A percentile compares a stretch with the other conserved stretches of the same genome.
Evolutionary conservation across 2,797 vertebrate species (phyloP).

Genomic region (Bradypodion ventrale): DNA sequence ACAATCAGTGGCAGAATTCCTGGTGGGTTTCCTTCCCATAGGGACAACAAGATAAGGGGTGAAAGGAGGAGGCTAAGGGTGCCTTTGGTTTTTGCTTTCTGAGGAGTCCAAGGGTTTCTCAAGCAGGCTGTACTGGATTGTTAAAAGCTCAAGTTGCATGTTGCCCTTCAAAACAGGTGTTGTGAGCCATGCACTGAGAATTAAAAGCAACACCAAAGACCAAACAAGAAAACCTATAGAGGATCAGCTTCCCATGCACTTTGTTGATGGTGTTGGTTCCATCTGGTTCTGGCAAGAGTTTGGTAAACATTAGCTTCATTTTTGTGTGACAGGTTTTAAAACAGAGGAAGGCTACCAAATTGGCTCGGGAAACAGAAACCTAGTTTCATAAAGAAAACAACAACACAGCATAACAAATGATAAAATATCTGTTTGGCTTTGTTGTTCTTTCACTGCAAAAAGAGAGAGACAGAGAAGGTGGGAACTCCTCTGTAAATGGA

Average conservation of each 20-base stretch:
- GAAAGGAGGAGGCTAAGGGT: no score
- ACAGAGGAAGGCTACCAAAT: background rate
- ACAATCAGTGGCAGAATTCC: background rate
- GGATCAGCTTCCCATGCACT: background rate
- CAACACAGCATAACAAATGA: background rate
- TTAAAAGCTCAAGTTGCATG: background rate
- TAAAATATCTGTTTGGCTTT: background rate
- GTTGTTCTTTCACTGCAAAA: background rate
- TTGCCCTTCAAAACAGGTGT: background rate
- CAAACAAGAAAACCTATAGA: background rate
- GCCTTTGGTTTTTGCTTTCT: background rate
- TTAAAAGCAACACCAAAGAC: no score
- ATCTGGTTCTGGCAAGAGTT: constrained; percentile 21
- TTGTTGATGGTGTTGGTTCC: background rate
- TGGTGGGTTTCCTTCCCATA: background rate
- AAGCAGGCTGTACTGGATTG: background rate
- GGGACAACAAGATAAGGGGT: background rate
- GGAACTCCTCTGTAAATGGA: background rate
- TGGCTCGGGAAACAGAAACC: background rate
- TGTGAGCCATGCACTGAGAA: background rate
- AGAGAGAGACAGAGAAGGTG: background rate
- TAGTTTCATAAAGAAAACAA: background rate
- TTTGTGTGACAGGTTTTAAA: constrained; percentile 2
- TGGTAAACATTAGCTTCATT: constrained; percentile 17
- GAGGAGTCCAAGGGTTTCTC: background rate